Conservation (phyloP, 1,140 invertebrate genomes). For the Oedothorax gibbosus region DNA sequence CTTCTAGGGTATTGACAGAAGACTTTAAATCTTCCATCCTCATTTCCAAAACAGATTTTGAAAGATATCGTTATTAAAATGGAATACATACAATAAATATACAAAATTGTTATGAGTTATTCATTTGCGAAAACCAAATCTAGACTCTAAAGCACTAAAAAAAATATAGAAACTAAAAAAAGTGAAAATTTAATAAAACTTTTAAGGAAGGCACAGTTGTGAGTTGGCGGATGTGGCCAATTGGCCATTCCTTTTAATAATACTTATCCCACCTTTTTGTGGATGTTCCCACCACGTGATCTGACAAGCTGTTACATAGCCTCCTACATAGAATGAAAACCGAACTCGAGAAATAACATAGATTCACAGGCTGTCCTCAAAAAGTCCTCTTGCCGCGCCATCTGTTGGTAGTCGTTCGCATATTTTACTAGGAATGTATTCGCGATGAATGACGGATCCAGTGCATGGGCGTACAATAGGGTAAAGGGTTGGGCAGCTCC, state of each 20-base stretch:
- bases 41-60: conserved; percentile 31
- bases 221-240: conserved; percentile 30
- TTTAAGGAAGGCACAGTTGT: conserved; percentile 31
- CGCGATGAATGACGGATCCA: too few species aligned
- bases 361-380: too few species aligned
- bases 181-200: background rate
- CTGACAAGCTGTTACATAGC: too few species aligned
- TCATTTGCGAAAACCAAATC: background rate
- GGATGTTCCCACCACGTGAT: background rate
- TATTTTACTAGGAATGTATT: too few species aligned
- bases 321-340: too few species aligned
- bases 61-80: background rate
- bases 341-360: too few species aligned
- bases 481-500: too few species aligned
- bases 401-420: too few species aligned
- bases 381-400: too few species aligned
- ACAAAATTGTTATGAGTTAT: background rate
- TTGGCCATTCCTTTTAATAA: background rate
- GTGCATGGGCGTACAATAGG: too few species aligned
- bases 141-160: background rate
- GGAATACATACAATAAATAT: background rate
- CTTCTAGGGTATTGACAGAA: conserved; percentile 67
- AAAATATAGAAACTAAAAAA: background rate
- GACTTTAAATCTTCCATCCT: conserved; percentile 63
- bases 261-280: background rate